Conservation (phyloP, 2,797 vertebrate species). For the Pangasius larnaudii region DNA sequence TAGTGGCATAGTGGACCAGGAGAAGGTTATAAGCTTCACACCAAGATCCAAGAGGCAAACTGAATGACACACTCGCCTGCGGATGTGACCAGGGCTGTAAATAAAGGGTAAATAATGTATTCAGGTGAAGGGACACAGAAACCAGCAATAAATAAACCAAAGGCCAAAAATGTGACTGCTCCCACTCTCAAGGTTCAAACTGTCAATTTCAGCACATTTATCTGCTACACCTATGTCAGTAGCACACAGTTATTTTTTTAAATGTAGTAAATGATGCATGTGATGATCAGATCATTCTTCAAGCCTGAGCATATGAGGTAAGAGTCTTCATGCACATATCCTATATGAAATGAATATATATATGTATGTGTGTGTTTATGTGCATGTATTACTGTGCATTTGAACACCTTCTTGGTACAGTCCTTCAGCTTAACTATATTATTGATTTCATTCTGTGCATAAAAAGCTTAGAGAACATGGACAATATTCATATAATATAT, state of each 20-base stretch:
- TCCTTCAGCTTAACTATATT: not conserved
- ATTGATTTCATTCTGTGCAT: not conserved
- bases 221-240: not conserved
- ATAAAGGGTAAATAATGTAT: constrained; percentile 14
- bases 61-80: not conserved
- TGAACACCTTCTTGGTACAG: not conserved
- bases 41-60: not conserved
- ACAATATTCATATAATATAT: constrained; percentile 7
- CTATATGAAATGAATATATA: not conserved
- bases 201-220: constrained; percentile 10
- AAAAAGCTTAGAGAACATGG: not conserved
- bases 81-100: not conserved
- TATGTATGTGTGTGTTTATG: not conserved
- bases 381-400: not conserved
- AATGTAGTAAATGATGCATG: not conserved
- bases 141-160: constrained; percentile 32
- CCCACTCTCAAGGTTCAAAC: not conserved
- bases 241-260: not conserved
- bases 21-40: not conserved
- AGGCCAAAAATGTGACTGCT: constrained; percentile 44
- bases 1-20: too few relatives aligned
- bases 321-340: not conserved
- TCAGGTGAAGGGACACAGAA: not conserved
- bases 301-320: not conserved
- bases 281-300: not conserved